Evolutionary conservation across 2,113 vertebrate genomes (phyloP), one percentile per base, ranked within the genome.

Genomic region (Muscicapa adusta): DNA sequence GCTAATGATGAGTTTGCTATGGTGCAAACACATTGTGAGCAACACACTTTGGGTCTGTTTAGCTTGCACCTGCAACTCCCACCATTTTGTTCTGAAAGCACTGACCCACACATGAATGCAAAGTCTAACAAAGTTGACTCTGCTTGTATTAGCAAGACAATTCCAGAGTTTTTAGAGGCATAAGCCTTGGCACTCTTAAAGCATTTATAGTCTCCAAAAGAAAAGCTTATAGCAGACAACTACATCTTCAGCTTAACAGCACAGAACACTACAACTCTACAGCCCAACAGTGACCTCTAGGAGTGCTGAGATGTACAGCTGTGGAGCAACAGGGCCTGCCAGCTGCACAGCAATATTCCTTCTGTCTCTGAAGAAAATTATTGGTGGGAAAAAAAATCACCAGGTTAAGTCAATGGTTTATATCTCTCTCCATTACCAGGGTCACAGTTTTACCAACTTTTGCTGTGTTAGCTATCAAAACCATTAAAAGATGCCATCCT

Each of bases 231-330:
- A 74, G 85, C 47, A 85, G 58, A 84, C 65, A 71, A 48, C 33
- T 70, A 29, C 10, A 51, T 86, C 67, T 85, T 62, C 75, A 90
- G 43, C 12, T 80, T 76, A 62, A 45, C 0, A 67, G 45, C 81
- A 94, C 62, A 54, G 47, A 86, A 12, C 31, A 54, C 4, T 33
- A 36, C 42, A 58, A 45, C 74, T 76, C 58, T 26, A n/a, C 2
- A 86, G 75, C 56, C 75, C 91, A 90, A 71, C 51, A 83, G 85
- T 78, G 93, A 86, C 89, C 88, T 86, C 90, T 57, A 90, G 71
- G 85, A 91, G 71, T 10, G 54, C 11, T 0, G 5, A 65, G 73
- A 43, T 34, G 73, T 36, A 85, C 5, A 86, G 53, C 60, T 63
- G 33, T 7, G 63, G 9, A 54, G 63, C 45, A 73, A n/a, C 1